A percentile compares a stretch with the other conserved stretches of the same genome.
These are phyloP conservation scores for Drosophila neocordata DNA, from an alignment of 1,140 invertebrate species.

Conservation along the genomic window DNA sequence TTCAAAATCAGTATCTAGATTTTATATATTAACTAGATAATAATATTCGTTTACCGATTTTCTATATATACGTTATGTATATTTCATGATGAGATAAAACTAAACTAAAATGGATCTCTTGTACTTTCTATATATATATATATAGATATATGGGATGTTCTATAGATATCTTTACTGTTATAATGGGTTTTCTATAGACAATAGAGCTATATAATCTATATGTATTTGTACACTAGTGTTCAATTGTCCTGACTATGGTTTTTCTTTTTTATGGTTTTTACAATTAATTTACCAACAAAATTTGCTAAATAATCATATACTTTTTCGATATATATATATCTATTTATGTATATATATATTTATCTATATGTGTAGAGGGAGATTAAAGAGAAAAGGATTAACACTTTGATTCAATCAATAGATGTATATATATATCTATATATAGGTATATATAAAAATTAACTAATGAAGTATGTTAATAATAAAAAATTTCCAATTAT, in stretches of 20 bases:
- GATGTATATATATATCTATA: background rate
- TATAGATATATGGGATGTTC: background rate
- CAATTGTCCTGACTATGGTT: background rate
- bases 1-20: conserved; percentile 9
- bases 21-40: conserved; percentile 5
- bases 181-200: background rate
- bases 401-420: conserved; percentile 33
- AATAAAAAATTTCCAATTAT: conserved; percentile 38
- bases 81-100: conserved; percentile 4
- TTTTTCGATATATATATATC: conserved; percentile 25
- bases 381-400: conserved; percentile 62
- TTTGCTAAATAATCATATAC: conserved; percentile 49
- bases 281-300: conserved; percentile 66
- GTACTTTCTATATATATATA: conserved; percentile 10
- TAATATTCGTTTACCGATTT: background rate
- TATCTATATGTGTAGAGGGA: conserved; percentile 33
- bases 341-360: conserved; percentile 27
- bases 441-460: conserved; percentile 19
- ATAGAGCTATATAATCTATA: background rate
- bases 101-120: background rate
- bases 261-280: conserved; percentile 20
- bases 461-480: conserved; percentile 52
- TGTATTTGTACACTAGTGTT: background rate
- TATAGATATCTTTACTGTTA: too few species aligned
- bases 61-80: too few species aligned